Evolutionary conservation across 1,140 invertebrate species (phyloP).

Genomic region (Zaprionus kolodkinae): DNA sequence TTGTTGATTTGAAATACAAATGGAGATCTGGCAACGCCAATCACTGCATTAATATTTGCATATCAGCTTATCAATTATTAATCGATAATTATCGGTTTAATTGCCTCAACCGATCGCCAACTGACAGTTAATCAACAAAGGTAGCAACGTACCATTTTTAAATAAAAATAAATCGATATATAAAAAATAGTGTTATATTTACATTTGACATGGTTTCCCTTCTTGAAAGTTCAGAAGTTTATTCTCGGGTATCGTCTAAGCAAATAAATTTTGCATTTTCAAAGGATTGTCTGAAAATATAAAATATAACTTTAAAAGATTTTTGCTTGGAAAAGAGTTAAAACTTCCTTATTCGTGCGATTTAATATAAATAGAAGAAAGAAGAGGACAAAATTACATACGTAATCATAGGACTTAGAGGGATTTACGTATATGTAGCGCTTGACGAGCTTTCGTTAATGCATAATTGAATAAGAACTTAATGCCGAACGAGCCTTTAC

Average conservation of each 20-base stretch:
- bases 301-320: too few relatives aligned
- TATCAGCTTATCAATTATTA: too few relatives aligned
- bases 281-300: slow-evolving; percentile 61
- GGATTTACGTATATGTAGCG: not conserved
- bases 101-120: too few relatives aligned
- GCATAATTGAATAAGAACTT: not conserved
- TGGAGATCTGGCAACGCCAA: too few relatives aligned
- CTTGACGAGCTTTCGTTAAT: not conserved
- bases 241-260: slow-evolving; percentile 11
- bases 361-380: slow-evolving; percentile 3
- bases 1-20: not conserved
- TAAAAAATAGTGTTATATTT: slow-evolving; percentile 19
- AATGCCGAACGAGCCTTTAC: not conserved
- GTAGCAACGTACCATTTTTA: too few relatives aligned
- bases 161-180: not conserved
- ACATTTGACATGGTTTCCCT: slow-evolving; percentile 64
- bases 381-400: not conserved
- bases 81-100: too few relatives aligned
- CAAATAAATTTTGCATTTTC: slow-evolving; percentile 57
- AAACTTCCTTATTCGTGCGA: not conserved
- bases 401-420: not conserved
- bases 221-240: not conserved
- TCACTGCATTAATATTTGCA: too few relatives aligned
- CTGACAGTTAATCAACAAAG: too few relatives aligned
- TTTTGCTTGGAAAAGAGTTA: not conserved